phyloP scores from a whole-genome alignment of 2,113 vertebrate genomes.

The Phalacrocorax carbo region DNA sequence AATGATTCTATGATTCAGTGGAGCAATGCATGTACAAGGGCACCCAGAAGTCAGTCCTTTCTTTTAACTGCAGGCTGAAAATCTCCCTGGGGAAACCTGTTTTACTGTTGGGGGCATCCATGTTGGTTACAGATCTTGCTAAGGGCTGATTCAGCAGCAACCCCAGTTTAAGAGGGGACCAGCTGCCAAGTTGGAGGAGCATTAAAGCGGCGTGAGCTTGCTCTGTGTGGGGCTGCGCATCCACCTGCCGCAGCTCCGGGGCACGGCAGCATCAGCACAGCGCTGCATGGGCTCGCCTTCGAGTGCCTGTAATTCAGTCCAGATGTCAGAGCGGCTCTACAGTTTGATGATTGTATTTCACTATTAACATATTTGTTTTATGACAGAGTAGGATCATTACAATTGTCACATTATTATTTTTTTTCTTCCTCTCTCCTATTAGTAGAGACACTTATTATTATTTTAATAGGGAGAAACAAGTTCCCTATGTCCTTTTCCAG shows the following conservation, averaged over 20 bases:
- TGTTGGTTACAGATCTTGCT: accelerated
- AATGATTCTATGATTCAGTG: neutral
- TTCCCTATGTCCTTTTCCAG: neutral
- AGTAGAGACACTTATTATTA: neutral
- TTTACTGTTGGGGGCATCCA: accelerated
- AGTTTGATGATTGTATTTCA: neutral
- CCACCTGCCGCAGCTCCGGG: neutral
- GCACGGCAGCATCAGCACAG: neutral
- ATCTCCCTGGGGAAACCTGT: neutral
- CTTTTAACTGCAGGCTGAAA: neutral
- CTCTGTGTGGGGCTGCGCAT: accelerated
- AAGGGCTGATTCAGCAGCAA: neutral
- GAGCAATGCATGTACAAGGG: accelerated
- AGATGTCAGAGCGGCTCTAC: neutral
- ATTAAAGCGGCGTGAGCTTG: accelerated
- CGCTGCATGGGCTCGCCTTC: neutral
- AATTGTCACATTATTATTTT: neutral
- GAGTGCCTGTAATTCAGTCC: neutral
- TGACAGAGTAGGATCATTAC: neutral
- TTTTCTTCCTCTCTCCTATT: neutral
- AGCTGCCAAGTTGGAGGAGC: neutral
- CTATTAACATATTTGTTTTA: neutral
- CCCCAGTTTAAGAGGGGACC: neutral
- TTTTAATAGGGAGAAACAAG: neutral
- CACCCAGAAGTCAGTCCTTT: neutral